These are phyloP conservation scores for Lontra canadensis DNA, from an alignment of 2,113 vertebrate genomes.

Conservation along the genomic window DNA sequence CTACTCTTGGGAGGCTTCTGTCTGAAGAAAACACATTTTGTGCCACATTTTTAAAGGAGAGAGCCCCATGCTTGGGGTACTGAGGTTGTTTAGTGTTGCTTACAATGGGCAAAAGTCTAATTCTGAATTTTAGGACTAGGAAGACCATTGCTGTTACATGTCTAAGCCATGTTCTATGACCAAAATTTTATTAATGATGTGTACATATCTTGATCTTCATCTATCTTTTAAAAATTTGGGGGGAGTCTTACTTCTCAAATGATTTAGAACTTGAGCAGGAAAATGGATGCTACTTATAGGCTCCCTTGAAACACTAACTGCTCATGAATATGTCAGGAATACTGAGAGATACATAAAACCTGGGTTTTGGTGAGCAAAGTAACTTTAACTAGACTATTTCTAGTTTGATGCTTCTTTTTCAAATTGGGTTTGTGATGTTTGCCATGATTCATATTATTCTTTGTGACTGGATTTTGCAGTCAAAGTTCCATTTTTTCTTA, in stretches of 20 bases:
- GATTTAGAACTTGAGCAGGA: neutral
- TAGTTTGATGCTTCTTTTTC: neutral
- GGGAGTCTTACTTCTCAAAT: neutral
- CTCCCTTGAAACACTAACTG: neutral
- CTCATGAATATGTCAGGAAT: neutral
- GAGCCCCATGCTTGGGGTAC: neutral
- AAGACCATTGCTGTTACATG: neutral
- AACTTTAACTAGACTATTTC: neutral
- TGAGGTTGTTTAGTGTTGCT: neutral
- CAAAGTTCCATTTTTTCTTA: neutral
- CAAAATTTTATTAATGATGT: neutral
- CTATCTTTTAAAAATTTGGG: neutral
- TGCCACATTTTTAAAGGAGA: neutral
- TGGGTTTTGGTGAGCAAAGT: neutral
- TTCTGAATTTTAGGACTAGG: neutral
- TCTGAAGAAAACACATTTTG: neutral
- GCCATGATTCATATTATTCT: neutral
- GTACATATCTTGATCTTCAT: neutral
- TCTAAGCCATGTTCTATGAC: neutral
- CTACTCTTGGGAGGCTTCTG: neutral
- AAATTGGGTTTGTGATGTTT: neutral
- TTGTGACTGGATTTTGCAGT: neutral
- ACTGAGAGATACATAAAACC: neutral
- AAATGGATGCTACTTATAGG: neutral
- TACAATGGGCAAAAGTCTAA: neutral